Evolutionary conservation across 1,140 invertebrate genomes (phyloP).

Genomic region (Halictus rubicundus): DNA sequence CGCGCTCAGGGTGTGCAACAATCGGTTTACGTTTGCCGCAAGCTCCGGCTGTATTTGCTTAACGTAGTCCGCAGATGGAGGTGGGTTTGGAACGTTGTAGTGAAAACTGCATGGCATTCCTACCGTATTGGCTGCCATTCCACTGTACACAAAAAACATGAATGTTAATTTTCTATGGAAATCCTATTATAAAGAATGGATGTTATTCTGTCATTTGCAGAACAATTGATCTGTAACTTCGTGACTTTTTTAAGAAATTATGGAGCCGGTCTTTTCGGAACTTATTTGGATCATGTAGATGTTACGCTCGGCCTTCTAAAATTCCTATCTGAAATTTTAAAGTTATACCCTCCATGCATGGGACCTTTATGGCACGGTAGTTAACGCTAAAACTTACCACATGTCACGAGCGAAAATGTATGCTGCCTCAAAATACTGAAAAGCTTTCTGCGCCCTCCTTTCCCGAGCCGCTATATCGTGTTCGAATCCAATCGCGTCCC

Average conservation of each 20-base stretch:
- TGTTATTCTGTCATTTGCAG: neutral
- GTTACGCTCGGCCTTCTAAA: no score
- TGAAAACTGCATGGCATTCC: slow-evolving; percentile 62
- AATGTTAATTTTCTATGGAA: neutral
- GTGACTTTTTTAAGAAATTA: no score
- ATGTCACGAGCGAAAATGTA: slow-evolving; percentile 69
- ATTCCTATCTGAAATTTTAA: no score
- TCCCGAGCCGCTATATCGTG: slow-evolving; percentile 50
- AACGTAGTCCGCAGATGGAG: slow-evolving; percentile 39
- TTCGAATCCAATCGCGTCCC: slow-evolving; percentile 48
- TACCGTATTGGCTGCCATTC: slow-evolving; percentile 55
- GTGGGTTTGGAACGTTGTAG: slow-evolving; percentile 51
- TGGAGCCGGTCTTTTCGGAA: no score
- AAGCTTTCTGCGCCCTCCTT: slow-evolving; percentile 59
- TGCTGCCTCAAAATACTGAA: slow-evolving; percentile 67
- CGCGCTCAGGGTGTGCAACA: slow-evolving; percentile 67
- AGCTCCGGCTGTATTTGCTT: slow-evolving; percentile 62
- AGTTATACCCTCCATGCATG: no score
- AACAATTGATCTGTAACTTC: no score
- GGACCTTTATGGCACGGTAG: no score
- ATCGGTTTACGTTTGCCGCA: slow-evolving; percentile 61
- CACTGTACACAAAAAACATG: slow-evolving; percentile 59
- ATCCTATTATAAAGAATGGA: neutral
- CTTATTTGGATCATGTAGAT: no score
- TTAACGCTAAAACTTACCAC: slow-evolving; percentile 57